Conservation (phyloP, 1,140 invertebrate species). For the Anoplolepis gracilipes region DNA sequence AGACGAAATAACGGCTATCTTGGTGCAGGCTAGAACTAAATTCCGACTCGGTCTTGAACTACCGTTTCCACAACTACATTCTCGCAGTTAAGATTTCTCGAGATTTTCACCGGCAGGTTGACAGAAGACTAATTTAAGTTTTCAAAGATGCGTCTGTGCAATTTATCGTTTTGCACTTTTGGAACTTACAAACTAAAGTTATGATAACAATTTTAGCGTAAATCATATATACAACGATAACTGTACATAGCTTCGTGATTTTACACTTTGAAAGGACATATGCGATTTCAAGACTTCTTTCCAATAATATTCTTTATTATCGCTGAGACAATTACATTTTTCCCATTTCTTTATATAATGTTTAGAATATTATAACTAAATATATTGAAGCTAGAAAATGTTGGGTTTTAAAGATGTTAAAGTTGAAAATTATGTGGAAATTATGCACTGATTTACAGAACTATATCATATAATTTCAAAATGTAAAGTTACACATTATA, state of each 20-base stretch:
- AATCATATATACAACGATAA: too few species aligned
- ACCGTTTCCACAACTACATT: not conserved
- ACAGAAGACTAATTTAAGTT: constrained; percentile 41
- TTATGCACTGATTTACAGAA: too few species aligned
- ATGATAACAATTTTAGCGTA: not conserved
- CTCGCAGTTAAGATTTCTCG: not conserved
- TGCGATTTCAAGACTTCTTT: not conserved
- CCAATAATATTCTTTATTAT: not conserved
- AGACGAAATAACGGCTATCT: not conserved
- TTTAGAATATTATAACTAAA: too few species aligned
- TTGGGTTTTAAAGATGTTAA: too few species aligned
- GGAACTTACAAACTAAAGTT: constrained; percentile 50
- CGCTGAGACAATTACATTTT: not conserved
- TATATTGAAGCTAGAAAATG: too few species aligned
- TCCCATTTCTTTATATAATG: not conserved
- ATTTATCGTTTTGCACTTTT: constrained; percentile 22
- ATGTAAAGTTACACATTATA: too few species aligned
- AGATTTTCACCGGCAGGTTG: constrained; percentile 14
- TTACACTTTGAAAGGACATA: not conserved
- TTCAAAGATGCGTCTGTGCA: not conserved
- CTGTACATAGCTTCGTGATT: not conserved
- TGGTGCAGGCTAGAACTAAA: not conserved
- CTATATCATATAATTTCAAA: too few species aligned
- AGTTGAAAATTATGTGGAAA: too few species aligned
- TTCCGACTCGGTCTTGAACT: not conserved